Conservation (phyloP, 2,113 vertebrate species). For the Tetrao urogallus region DNA sequence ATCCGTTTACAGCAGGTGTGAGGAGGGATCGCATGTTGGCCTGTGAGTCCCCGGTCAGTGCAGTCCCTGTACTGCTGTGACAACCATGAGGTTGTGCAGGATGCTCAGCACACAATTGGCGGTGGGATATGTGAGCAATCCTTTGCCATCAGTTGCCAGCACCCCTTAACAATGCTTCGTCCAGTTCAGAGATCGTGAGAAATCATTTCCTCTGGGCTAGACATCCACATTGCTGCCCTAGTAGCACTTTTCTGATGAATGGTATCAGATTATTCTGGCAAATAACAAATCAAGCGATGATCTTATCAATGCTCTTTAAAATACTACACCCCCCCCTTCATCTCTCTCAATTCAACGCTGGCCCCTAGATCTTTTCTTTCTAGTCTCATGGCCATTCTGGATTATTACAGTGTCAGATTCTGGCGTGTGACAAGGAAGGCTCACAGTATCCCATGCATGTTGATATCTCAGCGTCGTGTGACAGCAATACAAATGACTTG, state of each 20-base stretch:
- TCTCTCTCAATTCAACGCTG: background rate
- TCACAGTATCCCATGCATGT: background rate
- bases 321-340: background rate
- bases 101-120: background rate
- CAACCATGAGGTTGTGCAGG: background rate
- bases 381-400: background rate
- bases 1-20: background rate
- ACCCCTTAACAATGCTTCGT: background rate
- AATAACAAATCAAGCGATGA: background rate
- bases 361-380: background rate
- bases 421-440: background rate
- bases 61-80: constrained; percentile 13
- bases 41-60: background rate
- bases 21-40: background rate
- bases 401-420: background rate
- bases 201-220: background rate
- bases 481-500: constrained; percentile 3
- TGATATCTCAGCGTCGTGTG: background rate
- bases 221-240: background rate
- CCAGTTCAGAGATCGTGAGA: background rate
- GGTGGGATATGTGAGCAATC: background rate
- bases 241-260: background rate
- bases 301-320: background rate
- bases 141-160: background rate
- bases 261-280: background rate